Evolutionary conservation across 2,113 vertebrate species (phyloP).

Genomic region (Baryphthengus martii): DNA sequence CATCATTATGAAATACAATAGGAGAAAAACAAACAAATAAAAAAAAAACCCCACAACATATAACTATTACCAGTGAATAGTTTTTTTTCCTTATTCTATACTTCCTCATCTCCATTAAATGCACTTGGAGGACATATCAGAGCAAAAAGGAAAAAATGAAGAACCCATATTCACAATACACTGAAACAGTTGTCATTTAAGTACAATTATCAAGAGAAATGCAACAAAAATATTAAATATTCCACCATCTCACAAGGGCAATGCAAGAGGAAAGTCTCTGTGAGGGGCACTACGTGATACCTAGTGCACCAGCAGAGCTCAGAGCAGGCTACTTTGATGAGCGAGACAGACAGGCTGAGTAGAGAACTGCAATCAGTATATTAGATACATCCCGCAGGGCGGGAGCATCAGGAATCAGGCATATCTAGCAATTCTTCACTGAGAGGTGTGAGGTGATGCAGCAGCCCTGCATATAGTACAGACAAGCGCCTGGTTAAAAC

Average conservation of each 20-base stretch:
- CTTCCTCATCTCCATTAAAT: not conserved
- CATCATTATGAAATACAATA: not conserved
- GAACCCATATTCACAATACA: not conserved
- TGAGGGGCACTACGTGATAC: fast-evolving
- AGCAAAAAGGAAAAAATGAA: not conserved
- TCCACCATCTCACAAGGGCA: not conserved
- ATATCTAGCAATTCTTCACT: not conserved
- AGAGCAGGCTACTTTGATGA: not conserved
- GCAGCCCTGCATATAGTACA: not conserved
- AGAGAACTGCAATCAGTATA: not conserved
- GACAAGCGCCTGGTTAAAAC: not conserved
- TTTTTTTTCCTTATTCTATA: not conserved
- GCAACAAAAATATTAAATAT: not conserved
- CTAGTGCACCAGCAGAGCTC: not conserved
- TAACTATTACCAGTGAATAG: not conserved
- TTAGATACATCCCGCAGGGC: not conserved
- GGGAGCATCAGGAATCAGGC: not conserved
- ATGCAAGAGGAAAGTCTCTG: not conserved
- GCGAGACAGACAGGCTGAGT: not conserved
- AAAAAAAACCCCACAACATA: not conserved
- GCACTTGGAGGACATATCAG: not conserved
- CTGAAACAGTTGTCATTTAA: not conserved
- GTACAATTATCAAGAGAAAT: not conserved
- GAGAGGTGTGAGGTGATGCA: not conserved
- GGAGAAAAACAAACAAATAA: not conserved